Evolutionary conservation across 2,888 invertebrate genomes (phyloP).

Genomic region (Nomada ferruginata): DNA sequence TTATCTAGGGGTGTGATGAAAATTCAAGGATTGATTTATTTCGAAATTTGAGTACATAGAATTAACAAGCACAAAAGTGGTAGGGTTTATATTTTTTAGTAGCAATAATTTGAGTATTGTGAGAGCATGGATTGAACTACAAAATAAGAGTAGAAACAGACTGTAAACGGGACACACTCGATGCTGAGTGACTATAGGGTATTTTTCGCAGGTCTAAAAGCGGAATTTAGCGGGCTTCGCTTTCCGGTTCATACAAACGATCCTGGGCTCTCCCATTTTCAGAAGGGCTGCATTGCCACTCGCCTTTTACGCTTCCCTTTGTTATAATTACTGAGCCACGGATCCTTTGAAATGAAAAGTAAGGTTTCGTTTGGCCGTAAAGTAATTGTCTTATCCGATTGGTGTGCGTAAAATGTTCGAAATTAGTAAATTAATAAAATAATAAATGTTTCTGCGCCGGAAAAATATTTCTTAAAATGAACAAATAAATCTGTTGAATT

Average conservation of each 20-base stretch:
- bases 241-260: slow-evolving; percentile 40
- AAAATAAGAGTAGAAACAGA: neutral
- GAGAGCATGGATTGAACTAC: neutral
- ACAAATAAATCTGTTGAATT: too few species aligned
- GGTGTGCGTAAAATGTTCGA: neutral
- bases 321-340: slow-evolving; percentile 52
- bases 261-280: slow-evolving; percentile 47
- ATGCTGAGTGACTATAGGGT: slow-evolving; percentile 12
- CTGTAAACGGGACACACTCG: slow-evolving; percentile 25
- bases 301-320: slow-evolving; percentile 44
- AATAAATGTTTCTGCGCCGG: too few species aligned
- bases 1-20: neutral
- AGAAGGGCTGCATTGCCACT: slow-evolving; percentile 16
- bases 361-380: slow-evolving; percentile 18
- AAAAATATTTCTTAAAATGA: too few species aligned
- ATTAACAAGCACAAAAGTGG: neutral
- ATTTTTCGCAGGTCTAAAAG: slow-evolving; percentile 29
- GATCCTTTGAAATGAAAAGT: slow-evolving; percentile 33
- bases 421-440: neutral
- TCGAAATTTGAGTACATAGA: neutral
- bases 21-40: neutral
- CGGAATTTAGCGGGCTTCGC: slow-evolving; percentile 32
- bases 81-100: neutral
- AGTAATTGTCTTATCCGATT: neutral
- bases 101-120: neutral